Conservation (phyloP, 1,140 invertebrate species). For the Trinorchestia longiramus region DNA sequence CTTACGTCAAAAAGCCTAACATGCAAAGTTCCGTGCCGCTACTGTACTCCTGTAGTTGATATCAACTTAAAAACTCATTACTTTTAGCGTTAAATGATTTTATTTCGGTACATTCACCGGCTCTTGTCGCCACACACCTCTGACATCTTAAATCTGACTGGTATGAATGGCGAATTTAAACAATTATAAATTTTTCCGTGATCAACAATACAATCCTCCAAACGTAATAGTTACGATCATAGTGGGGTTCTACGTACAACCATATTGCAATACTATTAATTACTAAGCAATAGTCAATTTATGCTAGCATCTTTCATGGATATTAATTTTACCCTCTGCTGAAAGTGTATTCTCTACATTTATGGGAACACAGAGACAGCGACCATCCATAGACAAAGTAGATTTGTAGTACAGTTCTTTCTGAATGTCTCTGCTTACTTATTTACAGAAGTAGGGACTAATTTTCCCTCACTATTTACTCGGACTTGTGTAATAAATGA, state of each 20-base stretch:
- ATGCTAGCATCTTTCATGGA: background rate
- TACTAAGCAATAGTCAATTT: background rate
- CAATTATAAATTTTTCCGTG: background rate
- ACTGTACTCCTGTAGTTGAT: background rate
- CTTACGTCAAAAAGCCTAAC: background rate
- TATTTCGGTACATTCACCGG: background rate
- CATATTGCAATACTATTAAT: background rate
- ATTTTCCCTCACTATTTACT: too few relatives aligned
- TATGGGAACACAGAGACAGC: too few relatives aligned
- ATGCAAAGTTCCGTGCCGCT: background rate
- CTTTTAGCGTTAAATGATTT: background rate
- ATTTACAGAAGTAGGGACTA: too few relatives aligned
- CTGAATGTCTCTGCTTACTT: too few relatives aligned
- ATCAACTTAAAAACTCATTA: background rate
- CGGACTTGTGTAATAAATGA: too few relatives aligned
- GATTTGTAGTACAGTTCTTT: background rate
- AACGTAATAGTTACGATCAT: background rate
- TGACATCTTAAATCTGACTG: background rate
- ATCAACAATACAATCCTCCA: background rate
- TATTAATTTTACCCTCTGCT: background rate
- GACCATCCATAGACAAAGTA: background rate
- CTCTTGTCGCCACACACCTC: background rate
- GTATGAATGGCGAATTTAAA: background rate
- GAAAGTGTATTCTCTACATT: background rate
- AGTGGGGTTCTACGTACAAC: background rate